Base-by-base conservation (phyloP, 2,888 invertebrate species). In the Epinotia nisella region DNA sequence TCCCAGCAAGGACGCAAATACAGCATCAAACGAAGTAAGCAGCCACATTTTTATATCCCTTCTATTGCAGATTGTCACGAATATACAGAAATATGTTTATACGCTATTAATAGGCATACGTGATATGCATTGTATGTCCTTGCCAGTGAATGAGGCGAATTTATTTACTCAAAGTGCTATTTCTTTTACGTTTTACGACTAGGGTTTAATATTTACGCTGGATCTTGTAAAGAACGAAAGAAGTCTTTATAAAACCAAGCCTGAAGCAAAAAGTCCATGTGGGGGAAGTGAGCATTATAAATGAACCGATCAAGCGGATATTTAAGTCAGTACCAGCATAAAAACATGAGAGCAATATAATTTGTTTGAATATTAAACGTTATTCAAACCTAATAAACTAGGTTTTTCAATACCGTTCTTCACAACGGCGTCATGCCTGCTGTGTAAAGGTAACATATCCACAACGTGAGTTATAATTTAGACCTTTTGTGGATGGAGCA, bases 81-180 rank as follows among this genome's bases (percentile, higher is more conserved):
- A 66, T 56, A 66, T 60, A 58, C 59, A 59, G 9, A 68, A 39
- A 56, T 58, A 67, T 64, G 72, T 59, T 64, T 64, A 64, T 62
- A 60, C 17, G n/a, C 41, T 39, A 68, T 56, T 11, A 55, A 3
- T 56, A 21, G 51, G 45, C 13, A 60, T 53, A 19, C 60, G 45
- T 45, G 77, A 81, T 81, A 79, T 67, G 74, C 75, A 76, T 78
- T 76, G 75, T 74, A 75, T 77, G 76, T 77, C 81, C 85, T 85
- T 87, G 88, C 87, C 86, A 86, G 82, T 82, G 81, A 84, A 85
- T 82, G 87, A 87, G 87, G 86, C 86, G 80, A 82, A 80, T 79
- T 79, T 78, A 77, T 76, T 70, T 72, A 71, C 66, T 61, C 74
- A 56, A 65, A 66, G 53, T 62, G 66, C 56, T 74, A 61, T 70